Percentiles rank a stretch among this genome's conserved stretches.
Conservation (phyloP, 2,888 invertebrate species). For the Shargacucullia verbasci region DNA sequence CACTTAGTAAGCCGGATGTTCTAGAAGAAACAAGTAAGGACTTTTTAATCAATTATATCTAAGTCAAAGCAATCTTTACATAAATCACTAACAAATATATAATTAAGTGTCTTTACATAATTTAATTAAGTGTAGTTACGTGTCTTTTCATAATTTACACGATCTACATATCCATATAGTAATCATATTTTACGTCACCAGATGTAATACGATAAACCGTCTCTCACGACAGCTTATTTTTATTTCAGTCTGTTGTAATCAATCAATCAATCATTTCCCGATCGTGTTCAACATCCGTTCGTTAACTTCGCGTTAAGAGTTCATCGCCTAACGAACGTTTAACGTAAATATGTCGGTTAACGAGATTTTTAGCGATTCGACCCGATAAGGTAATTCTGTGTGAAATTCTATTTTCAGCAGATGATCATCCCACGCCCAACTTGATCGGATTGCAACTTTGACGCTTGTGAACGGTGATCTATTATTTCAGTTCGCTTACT, state of each 20-base stretch:
- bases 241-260: slow-evolving; percentile 46
- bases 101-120: slow-evolving; percentile 4
- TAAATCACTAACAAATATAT: background rate
- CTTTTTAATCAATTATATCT: no score
- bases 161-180: slow-evolving; percentile 5
- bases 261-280: slow-evolving; percentile 50
- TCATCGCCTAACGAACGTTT: slow-evolving; percentile 33
- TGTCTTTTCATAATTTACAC: slow-evolving; percentile 12
- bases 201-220: slow-evolving; percentile 14
- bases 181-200: background rate
- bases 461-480: slow-evolving; percentile 7
- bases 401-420: slow-evolving; percentile 29
- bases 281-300: slow-evolving; percentile 37
- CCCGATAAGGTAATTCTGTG: slow-evolving; percentile 26
- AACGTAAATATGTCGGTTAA: slow-evolving; percentile 4
- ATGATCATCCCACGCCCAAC: slow-evolving; percentile 13
- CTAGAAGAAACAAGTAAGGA: no score
- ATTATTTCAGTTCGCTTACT: no score
- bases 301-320: slow-evolving; percentile 47
- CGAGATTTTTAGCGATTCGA: slow-evolving; percentile 19
- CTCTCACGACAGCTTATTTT: slow-evolving; percentile 33
- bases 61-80: no score
- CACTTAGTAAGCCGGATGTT: no score
- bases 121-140: no score
- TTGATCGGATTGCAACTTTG: slow-evolving; percentile 5